These are phyloP conservation scores for Heliconius hewitsoni DNA, from an alignment of 1,140 invertebrate genomes.

Conservation along the genomic window DNA sequence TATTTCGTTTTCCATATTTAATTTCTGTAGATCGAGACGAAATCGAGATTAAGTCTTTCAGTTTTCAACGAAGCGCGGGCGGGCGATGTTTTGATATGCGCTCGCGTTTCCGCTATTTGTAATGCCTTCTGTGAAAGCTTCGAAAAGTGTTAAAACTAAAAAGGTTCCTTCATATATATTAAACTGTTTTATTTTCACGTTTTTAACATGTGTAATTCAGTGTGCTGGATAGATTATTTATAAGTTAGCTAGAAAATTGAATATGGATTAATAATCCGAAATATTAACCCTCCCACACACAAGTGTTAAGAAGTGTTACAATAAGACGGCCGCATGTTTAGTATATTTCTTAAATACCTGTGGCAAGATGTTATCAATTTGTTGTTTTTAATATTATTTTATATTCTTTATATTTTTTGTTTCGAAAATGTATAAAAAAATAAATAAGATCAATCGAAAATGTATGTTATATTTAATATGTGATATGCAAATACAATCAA, in stretches of 20 bases:
- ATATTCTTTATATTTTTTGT: no score
- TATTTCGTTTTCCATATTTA: conserved; percentile 26
- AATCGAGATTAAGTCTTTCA: conserved; percentile 45
- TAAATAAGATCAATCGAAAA: no score
- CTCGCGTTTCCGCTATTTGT: conserved; percentile 37
- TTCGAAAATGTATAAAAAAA: no score
- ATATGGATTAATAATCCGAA: background rate
- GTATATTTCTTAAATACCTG: background rate
- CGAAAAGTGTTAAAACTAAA: conserved; percentile 50
- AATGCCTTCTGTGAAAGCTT: conserved; percentile 48
- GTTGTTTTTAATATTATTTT: no score
- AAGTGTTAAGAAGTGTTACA: background rate
- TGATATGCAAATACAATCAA: no score
- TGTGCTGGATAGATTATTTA: background rate
- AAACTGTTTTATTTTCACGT: background rate
- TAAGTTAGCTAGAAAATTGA: background rate
- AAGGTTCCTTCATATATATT: conserved; percentile 42
- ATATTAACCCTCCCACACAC: background rate
- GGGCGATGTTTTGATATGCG: conserved; percentile 48
- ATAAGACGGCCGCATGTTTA: background rate
- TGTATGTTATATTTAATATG: no score
- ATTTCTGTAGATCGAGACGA: conserved; percentile 35
- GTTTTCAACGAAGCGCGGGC: conserved; percentile 55
- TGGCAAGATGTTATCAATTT: background rate
- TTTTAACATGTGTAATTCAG: background rate